Conservation (phyloP, 1,140 invertebrate genomes). For the Uloborus diversus region DNA sequence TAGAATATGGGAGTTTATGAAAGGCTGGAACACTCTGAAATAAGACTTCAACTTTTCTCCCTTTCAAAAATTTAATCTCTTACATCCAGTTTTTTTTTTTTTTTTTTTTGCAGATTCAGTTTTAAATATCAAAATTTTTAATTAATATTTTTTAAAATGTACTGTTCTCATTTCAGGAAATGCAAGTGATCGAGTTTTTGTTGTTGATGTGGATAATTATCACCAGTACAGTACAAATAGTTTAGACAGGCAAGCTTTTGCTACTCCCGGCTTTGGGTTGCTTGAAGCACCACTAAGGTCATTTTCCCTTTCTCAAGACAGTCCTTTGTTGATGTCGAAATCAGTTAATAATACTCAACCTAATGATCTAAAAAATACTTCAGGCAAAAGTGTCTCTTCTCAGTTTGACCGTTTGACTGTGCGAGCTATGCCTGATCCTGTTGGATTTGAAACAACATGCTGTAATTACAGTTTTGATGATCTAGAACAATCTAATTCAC, state of each 20-base stretch:
- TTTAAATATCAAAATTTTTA: too few species aligned
- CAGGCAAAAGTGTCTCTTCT: background rate
- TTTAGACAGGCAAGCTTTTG: constrained; percentile 50
- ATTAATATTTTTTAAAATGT: too few species aligned
- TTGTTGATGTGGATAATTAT: constrained; percentile 78
- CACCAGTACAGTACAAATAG: constrained; percentile 64
- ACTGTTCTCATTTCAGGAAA: constrained; percentile 55
- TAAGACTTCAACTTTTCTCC: too few species aligned
- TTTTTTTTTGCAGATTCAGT: too few species aligned
- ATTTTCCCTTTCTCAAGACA: constrained; percentile 50
- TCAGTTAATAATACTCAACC: constrained; percentile 14
- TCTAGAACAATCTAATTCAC: constrained; percentile 59
- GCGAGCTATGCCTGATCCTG: constrained; percentile 68
- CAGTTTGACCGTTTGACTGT: constrained; percentile 66
- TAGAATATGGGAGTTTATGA: too few species aligned
- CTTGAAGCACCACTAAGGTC: constrained; percentile 33
- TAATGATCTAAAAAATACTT: constrained; percentile 18
- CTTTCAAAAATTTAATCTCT: too few species aligned
- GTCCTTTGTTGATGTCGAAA: constrained; percentile 16
- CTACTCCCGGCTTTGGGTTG: constrained; percentile 33
- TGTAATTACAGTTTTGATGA: constrained; percentile 28
- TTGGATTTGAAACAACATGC: constrained; percentile 57
- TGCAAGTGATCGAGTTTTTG: constrained; percentile 75
- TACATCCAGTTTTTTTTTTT: too few species aligned
- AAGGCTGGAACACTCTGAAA: too few species aligned